Evolutionary conservation across 2,888 invertebrate genomes (phyloP), one percentile per base, ranked within the genome.

Genomic region (Mythimna vitellina): DNA sequence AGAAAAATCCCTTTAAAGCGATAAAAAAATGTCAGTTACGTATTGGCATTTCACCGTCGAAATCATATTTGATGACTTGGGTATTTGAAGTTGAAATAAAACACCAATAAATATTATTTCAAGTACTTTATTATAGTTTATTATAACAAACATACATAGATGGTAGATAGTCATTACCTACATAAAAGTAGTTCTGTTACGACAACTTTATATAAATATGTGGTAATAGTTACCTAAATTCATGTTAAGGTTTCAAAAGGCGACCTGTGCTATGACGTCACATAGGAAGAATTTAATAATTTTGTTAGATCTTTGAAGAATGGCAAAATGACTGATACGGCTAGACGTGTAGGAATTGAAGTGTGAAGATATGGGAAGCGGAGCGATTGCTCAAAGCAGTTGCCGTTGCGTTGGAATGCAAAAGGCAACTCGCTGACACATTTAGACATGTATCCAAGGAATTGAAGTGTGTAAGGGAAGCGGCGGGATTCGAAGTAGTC

Each of bases 131-230:
- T 88, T 90, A 83, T 83, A 75, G 74, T 90, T 89, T 84, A 89
- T 87, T 87, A 89, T 90, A 90, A 92, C 90, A 92, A 89, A 92
- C 91, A 93, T 91, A 92, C 91, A 92, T 91, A 90, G 83, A 91
- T 85, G 78, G 86, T 87, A 87, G 81, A 86, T 89, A 88, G 87
- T 86, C 74, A 86, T 86, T 81, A n/a, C n/a, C n/a, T n/a, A 88
- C 88, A 84, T 86, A 86, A 65, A 80, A 82, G 84, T 88, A 85
- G 77, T 78, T 73, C 76, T 70, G 67, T 80, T 86, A 83, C 75
- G 76, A 80, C 79, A 80, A 82, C 85, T n/a, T n/a, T 83, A 83
- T 82, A 51, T 82, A 73, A 71, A 76, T 80, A 54, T 73, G 62
- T 79, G 75, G 73, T 81, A 70, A 78, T 81, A 84, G 78, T 80